Conservation (phyloP, 2,797 vertebrate species). For the Ibycter americanus region DNA sequence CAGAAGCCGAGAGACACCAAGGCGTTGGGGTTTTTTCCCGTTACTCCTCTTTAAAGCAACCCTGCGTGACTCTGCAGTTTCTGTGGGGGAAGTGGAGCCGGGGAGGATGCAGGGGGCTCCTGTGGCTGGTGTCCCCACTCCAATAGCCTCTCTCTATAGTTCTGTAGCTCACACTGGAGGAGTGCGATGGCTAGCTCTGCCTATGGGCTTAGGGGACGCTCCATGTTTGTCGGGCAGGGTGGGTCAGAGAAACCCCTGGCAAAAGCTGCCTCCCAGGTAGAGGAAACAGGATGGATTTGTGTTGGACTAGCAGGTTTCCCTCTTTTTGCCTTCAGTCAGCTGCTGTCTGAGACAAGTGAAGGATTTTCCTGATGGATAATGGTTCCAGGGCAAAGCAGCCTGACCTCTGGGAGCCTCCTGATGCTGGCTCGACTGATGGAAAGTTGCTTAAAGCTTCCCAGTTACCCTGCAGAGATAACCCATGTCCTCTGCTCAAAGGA, state of each 20-base stretch:
- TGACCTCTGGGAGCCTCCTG: background rate
- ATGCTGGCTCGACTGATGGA: background rate
- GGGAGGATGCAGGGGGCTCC: background rate
- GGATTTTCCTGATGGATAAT: background rate
- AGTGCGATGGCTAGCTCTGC: background rate
- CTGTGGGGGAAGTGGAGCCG: background rate
- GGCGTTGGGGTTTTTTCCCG: accelerated
- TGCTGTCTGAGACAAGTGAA: background rate
- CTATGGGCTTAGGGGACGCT: background rate
- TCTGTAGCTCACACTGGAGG: accelerated
- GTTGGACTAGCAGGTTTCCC: background rate
- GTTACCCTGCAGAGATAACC: background rate
- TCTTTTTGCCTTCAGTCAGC: background rate
- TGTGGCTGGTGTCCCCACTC: background rate
- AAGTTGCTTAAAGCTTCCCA: background rate
- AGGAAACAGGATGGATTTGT: background rate
- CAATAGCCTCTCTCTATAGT: accelerated
- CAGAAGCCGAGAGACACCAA: background rate
- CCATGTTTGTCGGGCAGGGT: accelerated
- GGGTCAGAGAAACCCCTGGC: background rate
- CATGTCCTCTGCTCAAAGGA: background rate
- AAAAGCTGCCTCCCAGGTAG: background rate
- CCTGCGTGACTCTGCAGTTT: background rate
- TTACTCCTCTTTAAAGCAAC: background rate
- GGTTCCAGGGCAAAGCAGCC: background rate